Evolutionary conservation across 1,140 invertebrate species (phyloP).

Genomic region (Charaxes varanes): DNA sequence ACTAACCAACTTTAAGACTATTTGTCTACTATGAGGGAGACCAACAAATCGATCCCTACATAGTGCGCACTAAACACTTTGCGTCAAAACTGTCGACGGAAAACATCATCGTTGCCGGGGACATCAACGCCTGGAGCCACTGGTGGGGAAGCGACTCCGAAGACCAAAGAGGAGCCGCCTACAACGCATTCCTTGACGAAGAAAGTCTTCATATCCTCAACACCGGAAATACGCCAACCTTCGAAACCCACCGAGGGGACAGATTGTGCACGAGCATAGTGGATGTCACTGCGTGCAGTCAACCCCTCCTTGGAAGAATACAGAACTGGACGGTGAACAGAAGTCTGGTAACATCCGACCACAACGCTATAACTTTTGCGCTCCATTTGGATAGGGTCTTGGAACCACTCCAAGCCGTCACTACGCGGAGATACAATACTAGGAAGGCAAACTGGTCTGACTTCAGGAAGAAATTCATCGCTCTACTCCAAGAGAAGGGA

Average conservation of each 20-base stretch:
- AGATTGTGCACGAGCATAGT: conserved; percentile 17
- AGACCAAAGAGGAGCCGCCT: conserved; percentile 18
- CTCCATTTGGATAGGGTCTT: background rate
- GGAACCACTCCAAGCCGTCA: no score
- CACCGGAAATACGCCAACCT: conserved; percentile 24
- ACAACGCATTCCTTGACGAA: conserved; percentile 13
- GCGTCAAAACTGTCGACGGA: background rate
- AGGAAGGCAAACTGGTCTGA: no score
- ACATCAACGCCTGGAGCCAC: conserved; percentile 34
- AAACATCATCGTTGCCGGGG: background rate
- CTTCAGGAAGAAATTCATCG: no score
- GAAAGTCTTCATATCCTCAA: conserved; percentile 25
- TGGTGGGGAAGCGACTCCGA: conserved; percentile 35
- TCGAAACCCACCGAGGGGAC: conserved; percentile 16
- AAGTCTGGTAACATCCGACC: conserved; percentile 18
- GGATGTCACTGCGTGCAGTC: conserved; percentile 16
- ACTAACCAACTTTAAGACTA: no score
- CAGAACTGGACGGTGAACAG: conserved; percentile 20
- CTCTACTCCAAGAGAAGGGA: no score
- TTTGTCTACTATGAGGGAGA: conserved; percentile 29
- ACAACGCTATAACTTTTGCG: conserved; percentile 19
- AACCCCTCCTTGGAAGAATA: conserved; percentile 4
- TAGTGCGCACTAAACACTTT: background rate
- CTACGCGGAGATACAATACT: no score
- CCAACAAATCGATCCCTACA: conserved; percentile 4